Evolutionary conservation across 35 echinoderm and acorn worm species (phyloP).

Genomic region (Acanthaster planci): DNA sequence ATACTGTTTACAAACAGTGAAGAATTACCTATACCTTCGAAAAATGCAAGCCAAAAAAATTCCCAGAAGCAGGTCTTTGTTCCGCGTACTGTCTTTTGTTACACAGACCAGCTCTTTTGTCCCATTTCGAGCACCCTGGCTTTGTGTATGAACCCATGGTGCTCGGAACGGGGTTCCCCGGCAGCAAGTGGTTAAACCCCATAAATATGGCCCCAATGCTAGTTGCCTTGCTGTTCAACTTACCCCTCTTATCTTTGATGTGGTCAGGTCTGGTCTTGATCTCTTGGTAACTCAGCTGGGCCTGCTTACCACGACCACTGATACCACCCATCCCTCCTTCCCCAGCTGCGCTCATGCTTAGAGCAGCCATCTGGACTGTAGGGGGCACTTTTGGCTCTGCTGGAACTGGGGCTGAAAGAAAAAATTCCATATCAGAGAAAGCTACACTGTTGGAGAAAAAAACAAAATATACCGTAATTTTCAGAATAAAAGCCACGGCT

Average conservation of each 20-base stretch:
- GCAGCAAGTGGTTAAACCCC: too few relatives aligned
- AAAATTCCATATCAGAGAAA: not conserved
- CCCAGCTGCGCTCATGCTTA: slow-evolving; percentile 27
- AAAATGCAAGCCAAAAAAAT: too few relatives aligned
- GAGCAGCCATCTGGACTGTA: slow-evolving; percentile 46
- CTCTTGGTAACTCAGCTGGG: slow-evolving; percentile 22
- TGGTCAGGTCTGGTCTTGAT: slow-evolving; percentile 43
- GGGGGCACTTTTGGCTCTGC: slow-evolving; percentile 40
- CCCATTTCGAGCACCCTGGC: too few relatives aligned
- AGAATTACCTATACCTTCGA: too few relatives aligned
- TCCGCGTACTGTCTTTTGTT: too few relatives aligned
- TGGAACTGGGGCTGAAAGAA: slow-evolving; percentile 17
- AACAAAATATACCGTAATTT: too few relatives aligned
- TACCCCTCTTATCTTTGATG: slow-evolving; percentile 57
- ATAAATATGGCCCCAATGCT: not conserved
- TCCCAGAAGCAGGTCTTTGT: not conserved
- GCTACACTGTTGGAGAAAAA: too few relatives aligned
- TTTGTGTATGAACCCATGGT: too few relatives aligned
- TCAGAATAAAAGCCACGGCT: too few relatives aligned
- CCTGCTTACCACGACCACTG: slow-evolving; percentile 7
- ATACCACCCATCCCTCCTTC: slow-evolving; percentile 49
- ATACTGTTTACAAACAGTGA: too few relatives aligned
- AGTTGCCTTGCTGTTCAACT: not conserved
- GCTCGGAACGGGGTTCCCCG: too few relatives aligned
- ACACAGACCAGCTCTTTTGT: too few relatives aligned